Evolutionary conservation across 2,888 invertebrate genomes (phyloP), one percentile per base, ranked within the genome.

Genomic region (Glaucopsyche alexis): DNA sequence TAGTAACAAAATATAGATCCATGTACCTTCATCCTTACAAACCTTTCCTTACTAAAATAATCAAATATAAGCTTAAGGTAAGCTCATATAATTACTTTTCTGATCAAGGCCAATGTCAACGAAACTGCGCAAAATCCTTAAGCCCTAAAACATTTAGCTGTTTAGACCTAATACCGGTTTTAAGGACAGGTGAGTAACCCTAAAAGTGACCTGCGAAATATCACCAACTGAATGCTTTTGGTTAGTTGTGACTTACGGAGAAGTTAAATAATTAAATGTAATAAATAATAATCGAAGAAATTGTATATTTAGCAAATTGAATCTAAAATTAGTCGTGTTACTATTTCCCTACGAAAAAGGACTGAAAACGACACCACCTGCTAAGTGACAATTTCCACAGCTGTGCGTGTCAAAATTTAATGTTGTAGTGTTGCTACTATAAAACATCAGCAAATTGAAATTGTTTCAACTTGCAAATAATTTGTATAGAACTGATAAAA

Each of bases 401-500:
- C n/a, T n/a, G n/a, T n/a, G n/a, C n/a, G n/a, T n/a, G n/a, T n/a
- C n/a, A n/a, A n/a, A n/a, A n/a, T n/a, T n/a, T n/a, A n/a, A n/a
- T n/a, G n/a, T n/a, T n/a, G n/a, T n/a, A n/a, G n/a, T n/a, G n/a
- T n/a, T n/a, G n/a, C n/a, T n/a, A n/a, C n/a, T n/a, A 29, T 60
- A 60, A 60, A 60, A 16, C 55, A 29, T 60, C 8, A 55, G 55
- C 11, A 55, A 60, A 60, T 60, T 19, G 29, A 60, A 60, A 29
- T 60, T 60, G 29, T 16, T 19, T 11, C 29, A 60, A 60, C 29
- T 14, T 11, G 13, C 29, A 13, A 13, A 29, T 60, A 60, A 60
- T 13, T 60, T 60, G 60, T 60, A 60, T 14, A 38, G 29, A 29
- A 38, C 29, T 60, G 60, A 60, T 60, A 60, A 60, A 60, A 60